phyloP scores from a whole-genome alignment of 2,113 vertebrate species.

The Amblyopsis rosae region DNA sequence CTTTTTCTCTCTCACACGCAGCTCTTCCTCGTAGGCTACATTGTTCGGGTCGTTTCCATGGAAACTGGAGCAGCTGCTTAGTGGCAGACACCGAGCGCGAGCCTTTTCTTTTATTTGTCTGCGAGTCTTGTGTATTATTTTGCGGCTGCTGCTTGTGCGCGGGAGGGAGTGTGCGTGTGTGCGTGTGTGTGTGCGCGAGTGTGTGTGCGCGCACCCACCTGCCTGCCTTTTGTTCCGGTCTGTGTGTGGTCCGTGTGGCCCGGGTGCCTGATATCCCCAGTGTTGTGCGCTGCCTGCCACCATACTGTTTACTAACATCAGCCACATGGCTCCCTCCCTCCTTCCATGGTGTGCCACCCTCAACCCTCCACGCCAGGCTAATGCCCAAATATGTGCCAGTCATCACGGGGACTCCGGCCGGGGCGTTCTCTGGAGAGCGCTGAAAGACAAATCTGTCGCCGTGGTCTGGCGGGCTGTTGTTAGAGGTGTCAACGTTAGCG shows the following conservation, averaged over 20 bases:
- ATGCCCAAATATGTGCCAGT: conserved; percentile 84
- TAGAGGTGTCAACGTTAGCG: conserved; percentile 41
- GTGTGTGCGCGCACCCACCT: conserved; percentile 58
- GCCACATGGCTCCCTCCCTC: conserved; percentile 84
- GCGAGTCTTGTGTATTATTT: conserved; percentile 68
- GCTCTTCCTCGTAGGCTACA: conserved; percentile 69
- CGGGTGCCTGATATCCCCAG: conserved; percentile 78
- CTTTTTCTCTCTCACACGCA: conserved; percentile 57
- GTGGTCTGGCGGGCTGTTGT: conserved; percentile 46
- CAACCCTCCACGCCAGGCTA: conserved; percentile 60
- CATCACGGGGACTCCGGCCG: conserved; percentile 73
- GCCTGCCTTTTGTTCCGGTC: conserved; percentile 75
- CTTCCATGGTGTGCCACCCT: background rate
- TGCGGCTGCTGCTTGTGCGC: too few relatives aligned
- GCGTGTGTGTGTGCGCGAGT: conserved; percentile 66
- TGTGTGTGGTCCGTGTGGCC: conserved; percentile 69
- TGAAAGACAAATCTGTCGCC: conserved; percentile 78
- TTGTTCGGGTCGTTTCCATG: conserved; percentile 87
- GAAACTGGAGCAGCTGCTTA: conserved; percentile 93
- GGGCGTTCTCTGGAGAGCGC: conserved; percentile 74
- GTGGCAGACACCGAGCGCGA: conserved; percentile 78
- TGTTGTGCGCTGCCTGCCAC: conserved; percentile 72
- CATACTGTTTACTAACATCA: conserved; percentile 92
- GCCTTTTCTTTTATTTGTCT: conserved; percentile 74
- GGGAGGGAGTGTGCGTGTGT: conserved; percentile 45